phyloP scores from a whole-genome alignment of 2,113 vertebrate species.

The Lethenteron camtschaticum region DNA sequence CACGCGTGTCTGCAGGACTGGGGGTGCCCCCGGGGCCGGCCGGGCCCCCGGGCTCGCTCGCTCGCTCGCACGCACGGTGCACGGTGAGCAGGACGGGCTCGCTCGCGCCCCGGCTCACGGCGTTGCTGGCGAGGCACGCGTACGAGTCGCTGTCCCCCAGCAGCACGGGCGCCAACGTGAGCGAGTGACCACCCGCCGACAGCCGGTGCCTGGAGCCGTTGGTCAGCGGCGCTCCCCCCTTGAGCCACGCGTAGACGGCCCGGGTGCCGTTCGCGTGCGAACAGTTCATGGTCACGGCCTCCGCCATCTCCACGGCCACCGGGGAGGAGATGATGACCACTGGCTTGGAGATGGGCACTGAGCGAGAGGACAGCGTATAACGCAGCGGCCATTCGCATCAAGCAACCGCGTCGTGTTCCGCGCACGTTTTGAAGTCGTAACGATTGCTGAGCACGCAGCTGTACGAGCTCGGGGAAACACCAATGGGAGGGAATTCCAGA shows the following conservation, averaged over 20 bases:
- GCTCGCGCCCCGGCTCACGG: conserved; percentile 1
- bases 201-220: conserved; percentile 1
- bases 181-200: background rate
- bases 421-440: no score
- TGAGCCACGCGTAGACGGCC: conserved; percentile 2
- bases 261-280: background rate
- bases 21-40: no score
- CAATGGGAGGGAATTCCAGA: no score
- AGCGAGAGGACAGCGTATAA: background rate
- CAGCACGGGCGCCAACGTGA: background rate
- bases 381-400: no score
- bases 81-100: conserved; percentile 4
- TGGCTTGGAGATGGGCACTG: conserved; percentile 1
- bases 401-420: no score
- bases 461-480: no score
- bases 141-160: conserved; percentile 6
- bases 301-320: conserved; percentile 5
- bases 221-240: background rate
- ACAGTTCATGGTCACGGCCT: background rate
- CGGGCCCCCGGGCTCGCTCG: no score
- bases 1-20: no score
- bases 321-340: background rate
- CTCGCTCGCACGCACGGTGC: background rate
- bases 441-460: no score
- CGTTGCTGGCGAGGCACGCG: background rate